Percentiles rank a stretch among this genome's conserved stretches.
Conservation (phyloP, 2,113 vertebrate genomes). For the Sinocyclocheilus anshuiensis region DNA sequence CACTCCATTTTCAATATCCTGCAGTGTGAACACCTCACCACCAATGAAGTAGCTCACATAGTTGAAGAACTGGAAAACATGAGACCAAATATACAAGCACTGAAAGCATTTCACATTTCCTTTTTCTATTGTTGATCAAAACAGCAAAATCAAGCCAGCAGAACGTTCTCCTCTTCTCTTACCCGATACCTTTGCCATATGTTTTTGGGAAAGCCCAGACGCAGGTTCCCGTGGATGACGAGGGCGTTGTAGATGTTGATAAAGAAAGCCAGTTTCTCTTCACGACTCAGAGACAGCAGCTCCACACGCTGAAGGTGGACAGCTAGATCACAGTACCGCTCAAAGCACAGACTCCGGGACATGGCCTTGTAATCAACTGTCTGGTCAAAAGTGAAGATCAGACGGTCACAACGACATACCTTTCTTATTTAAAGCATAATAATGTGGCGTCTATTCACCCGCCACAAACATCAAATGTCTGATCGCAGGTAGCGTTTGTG, state of each 20-base stretch:
- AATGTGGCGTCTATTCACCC: background rate
- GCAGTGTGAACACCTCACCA: slow-evolving; percentile 79
- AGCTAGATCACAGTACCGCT: slow-evolving; percentile 74
- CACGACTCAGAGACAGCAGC: slow-evolving; percentile 71
- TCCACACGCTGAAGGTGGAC: slow-evolving; percentile 78
- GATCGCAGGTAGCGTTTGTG: background rate
- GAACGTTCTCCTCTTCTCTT: slow-evolving; percentile 39
- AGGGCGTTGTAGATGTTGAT: slow-evolving; percentile 82
- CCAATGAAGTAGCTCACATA: slow-evolving; percentile 83
- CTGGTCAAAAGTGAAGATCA: slow-evolving; percentile 54
- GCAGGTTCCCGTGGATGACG: slow-evolving; percentile 78
- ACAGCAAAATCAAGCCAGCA: too few relatives aligned
- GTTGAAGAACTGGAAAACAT: slow-evolving; percentile 77
- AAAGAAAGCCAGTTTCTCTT: slow-evolving; percentile 82
- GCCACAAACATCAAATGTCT: background rate
- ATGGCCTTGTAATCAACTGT: slow-evolving; percentile 78
- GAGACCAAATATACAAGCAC: background rate
- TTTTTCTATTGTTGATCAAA: too few relatives aligned
- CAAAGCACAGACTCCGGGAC: slow-evolving; percentile 67
- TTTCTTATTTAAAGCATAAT: slow-evolving; percentile 1
- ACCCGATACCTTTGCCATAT: slow-evolving; percentile 81
- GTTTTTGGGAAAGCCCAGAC: slow-evolving; percentile 75
- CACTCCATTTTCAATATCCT: slow-evolving; percentile 82
- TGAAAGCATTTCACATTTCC: background rate
- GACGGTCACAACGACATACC: background rate